Percentiles rank a stretch among this genome's conserved stretches.
Conservation (phyloP, 2,113 vertebrate species). For the Perccottus glenii region DNA sequence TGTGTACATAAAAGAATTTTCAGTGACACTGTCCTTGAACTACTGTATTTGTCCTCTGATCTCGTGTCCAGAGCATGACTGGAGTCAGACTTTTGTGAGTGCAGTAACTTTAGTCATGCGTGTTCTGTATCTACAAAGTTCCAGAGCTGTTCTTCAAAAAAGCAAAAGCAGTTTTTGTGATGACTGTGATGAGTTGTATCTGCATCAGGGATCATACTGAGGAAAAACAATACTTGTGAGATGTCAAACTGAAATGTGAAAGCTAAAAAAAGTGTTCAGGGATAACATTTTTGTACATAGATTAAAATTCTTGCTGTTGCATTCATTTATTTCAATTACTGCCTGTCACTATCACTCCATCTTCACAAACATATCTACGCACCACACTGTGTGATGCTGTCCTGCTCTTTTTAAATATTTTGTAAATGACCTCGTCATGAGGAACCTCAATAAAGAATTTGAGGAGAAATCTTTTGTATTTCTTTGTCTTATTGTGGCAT, state of each 20-base stretch:
- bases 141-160: neutral
- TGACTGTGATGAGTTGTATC: constrained; percentile 52
- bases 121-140: neutral
- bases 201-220: constrained; percentile 56
- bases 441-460: constrained; percentile 72
- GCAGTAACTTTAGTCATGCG: neutral
- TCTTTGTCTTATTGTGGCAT: constrained; percentile 10
- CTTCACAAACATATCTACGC: constrained; percentile 29
- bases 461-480: constrained; percentile 50
- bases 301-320: constrained; percentile 50
- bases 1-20: constrained; percentile 25
- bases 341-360: constrained; percentile 56
- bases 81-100: neutral
- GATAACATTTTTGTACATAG: constrained; percentile 70
- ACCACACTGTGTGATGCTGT: constrained; percentile 61
- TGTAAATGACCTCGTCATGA: constrained; percentile 61
- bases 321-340: constrained; percentile 37
- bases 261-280: constrained; percentile 76
- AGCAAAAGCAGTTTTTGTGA: constrained; percentile 19
- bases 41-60: constrained; percentile 25
- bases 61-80: constrained; percentile 27
- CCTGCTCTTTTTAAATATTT: constrained; percentile 67
- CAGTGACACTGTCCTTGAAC: constrained; percentile 32
- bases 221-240: constrained; percentile 16
- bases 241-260: constrained; percentile 39